Percentiles rank a stretch among this genome's conserved stretches.
These are phyloP conservation scores for Netelia melanura DNA, from an alignment of 2,888 invertebrate genomes.

Conservation along the genomic window DNA sequence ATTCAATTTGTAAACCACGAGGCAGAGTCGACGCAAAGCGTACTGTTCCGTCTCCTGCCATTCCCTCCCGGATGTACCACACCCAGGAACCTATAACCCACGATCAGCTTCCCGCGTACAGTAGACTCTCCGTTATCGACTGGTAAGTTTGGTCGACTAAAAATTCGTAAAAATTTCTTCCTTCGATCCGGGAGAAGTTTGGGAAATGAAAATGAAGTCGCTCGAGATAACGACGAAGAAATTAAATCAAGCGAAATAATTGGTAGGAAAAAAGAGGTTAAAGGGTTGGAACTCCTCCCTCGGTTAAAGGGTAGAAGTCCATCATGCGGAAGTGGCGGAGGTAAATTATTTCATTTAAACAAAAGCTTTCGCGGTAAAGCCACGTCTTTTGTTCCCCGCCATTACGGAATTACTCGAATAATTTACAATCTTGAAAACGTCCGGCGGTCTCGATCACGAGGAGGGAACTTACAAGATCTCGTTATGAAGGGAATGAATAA, in stretches of 20 bases:
- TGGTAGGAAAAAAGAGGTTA: slow-evolving; percentile 4
- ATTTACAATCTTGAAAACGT: slow-evolving; percentile 45
- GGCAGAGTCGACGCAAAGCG: slow-evolving; percentile 45
- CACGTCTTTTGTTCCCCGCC: slow-evolving; percentile 48
- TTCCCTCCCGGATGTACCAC: not conserved
- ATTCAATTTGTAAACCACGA: slow-evolving; percentile 63
- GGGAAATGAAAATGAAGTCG: not conserved
- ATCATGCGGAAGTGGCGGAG: not conserved
- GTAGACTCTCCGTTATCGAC: not conserved
- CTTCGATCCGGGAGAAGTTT: not conserved
- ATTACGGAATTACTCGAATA: slow-evolving; percentile 53
- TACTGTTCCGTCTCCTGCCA: slow-evolving; percentile 29
- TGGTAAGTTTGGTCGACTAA: not conserved
- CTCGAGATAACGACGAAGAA: slow-evolving; percentile 27
- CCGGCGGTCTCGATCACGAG: not conserved
- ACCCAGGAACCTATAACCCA: slow-evolving; percentile 24
- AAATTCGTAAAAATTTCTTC: not conserved
- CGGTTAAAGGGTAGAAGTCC: slow-evolving; percentile 15
- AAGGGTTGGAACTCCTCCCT: slow-evolving; percentile 8
- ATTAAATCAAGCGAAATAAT: slow-evolving; percentile 67
- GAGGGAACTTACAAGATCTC: slow-evolving; percentile 18
- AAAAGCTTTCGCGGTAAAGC: slow-evolving; percentile 42
- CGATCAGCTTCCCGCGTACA: slow-evolving; percentile 12
- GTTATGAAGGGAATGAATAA: slow-evolving; percentile 44
- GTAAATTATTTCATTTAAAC: slow-evolving; percentile 41